Percentiles rank a stretch among this genome's conserved stretches.
phyloP scores from a whole-genome alignment of 2,113 vertebrate genomes.

The Megaleporinus macrocephalus region DNA sequence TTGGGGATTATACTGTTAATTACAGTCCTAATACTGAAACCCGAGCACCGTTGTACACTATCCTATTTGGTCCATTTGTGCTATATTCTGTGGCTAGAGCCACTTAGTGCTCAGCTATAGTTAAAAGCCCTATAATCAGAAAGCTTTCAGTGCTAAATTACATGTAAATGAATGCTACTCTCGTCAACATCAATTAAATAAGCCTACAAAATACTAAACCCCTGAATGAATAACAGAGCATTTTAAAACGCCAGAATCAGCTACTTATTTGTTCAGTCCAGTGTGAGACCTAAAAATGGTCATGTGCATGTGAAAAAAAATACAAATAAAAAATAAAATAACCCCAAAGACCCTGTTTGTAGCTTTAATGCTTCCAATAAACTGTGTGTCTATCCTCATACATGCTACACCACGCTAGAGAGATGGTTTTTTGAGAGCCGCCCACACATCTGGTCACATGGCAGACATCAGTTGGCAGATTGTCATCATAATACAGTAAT shows the following conservation, averaged over 20 bases:
- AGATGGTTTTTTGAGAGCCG: constrained; percentile 54
- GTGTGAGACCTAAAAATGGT: neutral
- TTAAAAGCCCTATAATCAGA: constrained; percentile 5
- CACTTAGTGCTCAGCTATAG: constrained; percentile 2
- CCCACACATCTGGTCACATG: constrained; percentile 55
- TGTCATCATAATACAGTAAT: constrained; percentile 74
- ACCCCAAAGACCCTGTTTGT: neutral
- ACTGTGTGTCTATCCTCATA: neutral
- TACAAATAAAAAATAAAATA: neutral
- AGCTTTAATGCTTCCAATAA: neutral
- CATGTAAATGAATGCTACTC: constrained; percentile 5
- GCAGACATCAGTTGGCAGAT: constrained; percentile 73
- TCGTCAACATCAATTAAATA: neutral
- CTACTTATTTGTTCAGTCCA: neutral
- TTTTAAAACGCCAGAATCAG: constrained; percentile 4
- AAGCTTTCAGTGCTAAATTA: neutral
- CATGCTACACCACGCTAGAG: constrained; percentile 16
- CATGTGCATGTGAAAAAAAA: neutral
- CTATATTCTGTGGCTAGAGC: neutral
- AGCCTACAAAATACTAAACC: constrained; percentile 10
- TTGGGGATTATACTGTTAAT: constrained; percentile 27
- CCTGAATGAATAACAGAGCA: neutral
- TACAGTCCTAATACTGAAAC: constrained; percentile 6
- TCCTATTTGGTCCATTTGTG: neutral
- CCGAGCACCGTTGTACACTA: neutral